Evolutionary conservation across 1,140 invertebrate genomes (phyloP), one percentile per base, ranked within the genome.

Genomic region (Piezodorus guildinii): DNA sequence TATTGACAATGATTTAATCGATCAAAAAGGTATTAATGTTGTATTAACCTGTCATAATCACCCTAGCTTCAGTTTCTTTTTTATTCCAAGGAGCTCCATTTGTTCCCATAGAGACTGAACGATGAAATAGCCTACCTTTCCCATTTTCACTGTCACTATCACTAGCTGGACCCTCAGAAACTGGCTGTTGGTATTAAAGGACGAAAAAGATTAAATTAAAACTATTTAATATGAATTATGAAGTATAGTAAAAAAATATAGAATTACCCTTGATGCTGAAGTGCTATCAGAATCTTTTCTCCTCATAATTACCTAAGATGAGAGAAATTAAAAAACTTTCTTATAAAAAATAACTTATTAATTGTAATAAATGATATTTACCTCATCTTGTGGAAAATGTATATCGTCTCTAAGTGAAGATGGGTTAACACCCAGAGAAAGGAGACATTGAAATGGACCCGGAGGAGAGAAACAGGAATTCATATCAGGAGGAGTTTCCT

Each of bases 391-490:
- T 19, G 60, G 66, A 30, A 67, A 69, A 25, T 67, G 65, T 17
- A 25, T 21, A 6, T 63, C 45, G n/a, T 69, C 67, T 39, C 39
- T 34, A 23, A 66, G 44, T 21, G 51, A 23, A 17, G 64, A 44
- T 9, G 64, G 67, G 65, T 76, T 74, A 62, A 77, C 72, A 1
- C 87, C 87, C 14, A 91, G 73, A 1, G 86, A 81, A 68, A 83
- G 78, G 21, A 91, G 72, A 69, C 88, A 91, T 67, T 90, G 88
- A 73, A 91, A 91, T 0, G 85, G 83, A 2, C 85, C 85, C 2
- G 81, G 79, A 0, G 84, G 79, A 65, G 78, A 76, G 68, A 82
- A 81, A 3, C 80, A 79, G 14, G 79, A 79, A 3, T 74, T 70
- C 25, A 70, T 69, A 67, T 81, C 80, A 0, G 78, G 80, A 15